phyloP scores from a whole-genome alignment of 1,140 invertebrate species.

The Pachypeltis micranthus region DNA sequence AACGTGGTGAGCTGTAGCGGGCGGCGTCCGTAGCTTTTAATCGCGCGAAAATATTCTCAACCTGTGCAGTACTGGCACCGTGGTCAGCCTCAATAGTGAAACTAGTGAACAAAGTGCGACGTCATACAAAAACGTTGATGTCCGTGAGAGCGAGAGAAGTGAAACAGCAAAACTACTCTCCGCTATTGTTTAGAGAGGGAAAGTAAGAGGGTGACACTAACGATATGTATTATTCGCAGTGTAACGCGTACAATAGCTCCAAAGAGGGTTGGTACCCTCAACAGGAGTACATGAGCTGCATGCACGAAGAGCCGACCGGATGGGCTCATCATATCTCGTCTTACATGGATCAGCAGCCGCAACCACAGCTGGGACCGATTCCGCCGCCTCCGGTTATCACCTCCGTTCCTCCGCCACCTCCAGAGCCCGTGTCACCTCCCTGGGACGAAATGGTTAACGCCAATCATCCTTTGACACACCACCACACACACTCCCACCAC shows the following conservation, averaged over 20 bases:
- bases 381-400: slow-evolving; percentile 2
- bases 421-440: not conserved
- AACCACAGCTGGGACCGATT: not conserved
- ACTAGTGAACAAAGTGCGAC: too few species aligned
- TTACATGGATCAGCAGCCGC: slow-evolving; percentile 16
- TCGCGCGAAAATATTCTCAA: too few species aligned
- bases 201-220: too few species aligned
- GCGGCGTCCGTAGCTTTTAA: too few species aligned
- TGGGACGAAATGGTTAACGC: slow-evolving; percentile 1
- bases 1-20: too few species aligned
- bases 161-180: too few species aligned
- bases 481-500: not conserved
- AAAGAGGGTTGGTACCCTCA: slow-evolving; percentile 17
- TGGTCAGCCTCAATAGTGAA: too few species aligned
- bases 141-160: too few species aligned
- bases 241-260: slow-evolving; percentile 15
- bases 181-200: too few species aligned
- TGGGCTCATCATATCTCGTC: slow-evolving; percentile 9
- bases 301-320: slow-evolving; percentile 23
- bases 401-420: slow-evolving; percentile 3
- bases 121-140: too few species aligned
- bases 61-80: too few species aligned
- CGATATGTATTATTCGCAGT: slow-evolving; percentile 21
- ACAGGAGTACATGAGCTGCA: slow-evolving; percentile 25
- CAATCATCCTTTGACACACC: not conserved